Evolutionary conservation across 1,140 invertebrate species (phyloP).

Genomic region (Oedothorax gibbosus): DNA sequence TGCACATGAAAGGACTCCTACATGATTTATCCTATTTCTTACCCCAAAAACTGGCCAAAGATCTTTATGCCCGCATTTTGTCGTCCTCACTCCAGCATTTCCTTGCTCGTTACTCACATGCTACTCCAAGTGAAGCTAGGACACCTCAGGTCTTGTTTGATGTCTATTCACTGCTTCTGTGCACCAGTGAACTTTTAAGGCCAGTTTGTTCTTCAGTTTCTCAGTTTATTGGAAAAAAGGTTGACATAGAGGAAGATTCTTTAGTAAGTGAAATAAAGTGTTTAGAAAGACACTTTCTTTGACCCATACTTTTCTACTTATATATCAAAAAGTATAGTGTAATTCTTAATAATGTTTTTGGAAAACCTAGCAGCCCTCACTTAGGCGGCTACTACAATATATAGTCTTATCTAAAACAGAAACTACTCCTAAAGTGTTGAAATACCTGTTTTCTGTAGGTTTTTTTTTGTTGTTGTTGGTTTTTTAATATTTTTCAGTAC

Average conservation of each 20-base stretch:
- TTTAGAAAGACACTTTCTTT: no score
- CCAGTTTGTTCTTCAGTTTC: slow-evolving; percentile 26
- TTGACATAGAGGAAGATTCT: slow-evolving; percentile 15
- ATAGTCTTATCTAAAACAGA: no score
- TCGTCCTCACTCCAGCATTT: slow-evolving; percentile 19
- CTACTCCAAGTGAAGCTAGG: slow-evolving; percentile 33
- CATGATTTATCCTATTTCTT: slow-evolving; percentile 40
- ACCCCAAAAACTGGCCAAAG: slow-evolving; percentile 22
- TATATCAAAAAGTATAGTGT: no score
- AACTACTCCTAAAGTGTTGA: no score
- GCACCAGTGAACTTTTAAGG: slow-evolving; percentile 40
- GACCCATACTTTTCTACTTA: no score
- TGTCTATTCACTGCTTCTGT: slow-evolving; percentile 21
- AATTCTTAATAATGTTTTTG: neutral
- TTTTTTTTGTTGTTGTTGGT: no score
- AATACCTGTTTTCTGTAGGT: no score
- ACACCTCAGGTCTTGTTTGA: slow-evolving; percentile 25
- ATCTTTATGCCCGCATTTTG: slow-evolving; percentile 19
- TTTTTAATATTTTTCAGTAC: no score
- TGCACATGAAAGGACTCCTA: slow-evolving; percentile 35
- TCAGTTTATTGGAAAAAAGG: slow-evolving; percentile 24
- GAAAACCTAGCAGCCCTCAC: no score
- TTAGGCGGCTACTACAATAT: no score
- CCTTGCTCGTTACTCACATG: slow-evolving; percentile 17
- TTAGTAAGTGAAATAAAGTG: slow-evolving; percentile 13